Evolutionary conservation across 2,113 vertebrate species (phyloP), one percentile per base, ranked within the genome.

Genomic region (Setophaga petechia): DNA sequence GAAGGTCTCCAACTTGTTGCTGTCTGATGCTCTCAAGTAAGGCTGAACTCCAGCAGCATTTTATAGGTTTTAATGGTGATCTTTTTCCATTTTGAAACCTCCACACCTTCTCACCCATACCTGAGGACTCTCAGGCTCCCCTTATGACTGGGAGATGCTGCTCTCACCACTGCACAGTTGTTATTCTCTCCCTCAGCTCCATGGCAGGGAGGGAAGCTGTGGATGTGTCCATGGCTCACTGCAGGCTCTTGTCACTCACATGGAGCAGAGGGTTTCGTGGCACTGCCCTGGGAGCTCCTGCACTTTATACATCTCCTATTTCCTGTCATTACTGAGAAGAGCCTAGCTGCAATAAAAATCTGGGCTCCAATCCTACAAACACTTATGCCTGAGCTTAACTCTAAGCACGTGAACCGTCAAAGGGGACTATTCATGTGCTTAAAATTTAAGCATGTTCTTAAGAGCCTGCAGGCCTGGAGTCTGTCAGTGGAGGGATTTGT

Each of bases 371-470:
- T 95, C 90, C 95, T 95, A 71, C 93, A 94, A 96, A 93, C 68
- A 93, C 94, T 97, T 96, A 88, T 86, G 90, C 86, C 63, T 79
- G 68, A 91, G 93, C 92, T 96, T 96, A 95, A 92, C 92, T 92
- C 92, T 65, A 94, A 96, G 90, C 94, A 96, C 82, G 73, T 96
- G 92, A 97, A 72, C 85, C 68, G 65, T 95, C 94, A 96, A 96
- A 96, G 79, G 90, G 93, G 92, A 86, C 93, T 58, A 96, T 95
- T 95, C 91, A 96, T 94, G 94, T 87, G 96, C 93, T 95, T 94
- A 97, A 96, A 95, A 92, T 97, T 78, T 95, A 94, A 96, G 94
- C 92, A 93, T 96, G 92, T 93, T 94, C 93, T 96, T 94, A 94
- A 96, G 88, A 41, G 20, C 84, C 88, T 89, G 83, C 37, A 69